Evolutionary conservation across 2,888 invertebrate species (phyloP).

Genomic region (Clunio marinus): DNA sequence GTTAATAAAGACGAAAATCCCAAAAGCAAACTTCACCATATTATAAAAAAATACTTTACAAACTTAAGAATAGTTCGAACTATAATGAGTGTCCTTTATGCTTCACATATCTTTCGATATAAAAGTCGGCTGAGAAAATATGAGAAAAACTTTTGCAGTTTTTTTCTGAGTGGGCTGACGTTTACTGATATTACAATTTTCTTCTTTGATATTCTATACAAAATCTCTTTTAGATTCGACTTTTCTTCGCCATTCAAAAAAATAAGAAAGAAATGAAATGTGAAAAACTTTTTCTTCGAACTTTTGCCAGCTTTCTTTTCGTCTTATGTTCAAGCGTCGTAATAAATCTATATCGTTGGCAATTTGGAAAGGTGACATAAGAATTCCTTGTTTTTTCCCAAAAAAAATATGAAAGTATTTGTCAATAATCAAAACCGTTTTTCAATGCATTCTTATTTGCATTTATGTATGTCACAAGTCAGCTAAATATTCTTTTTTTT

Average conservation of each 20-base stretch:
- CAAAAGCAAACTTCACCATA: no score
- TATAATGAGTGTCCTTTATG: neutral
- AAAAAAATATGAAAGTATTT: no score
- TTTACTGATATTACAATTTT: neutral
- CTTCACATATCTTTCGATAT: neutral
- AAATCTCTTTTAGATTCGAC: constrained; percentile 16
- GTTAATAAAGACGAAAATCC: no score
- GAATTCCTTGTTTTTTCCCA: neutral
- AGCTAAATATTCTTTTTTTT: no score
- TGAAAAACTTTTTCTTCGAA: constrained; percentile 10
- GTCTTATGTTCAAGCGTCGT: neutral
- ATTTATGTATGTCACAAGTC: no score
- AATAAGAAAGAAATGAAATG: neutral
- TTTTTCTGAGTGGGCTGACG: neutral
- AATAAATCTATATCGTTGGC: neutral
- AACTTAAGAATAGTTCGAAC: no score
- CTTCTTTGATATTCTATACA: constrained; percentile 26
- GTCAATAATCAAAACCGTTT: no score
- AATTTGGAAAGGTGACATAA: neutral
- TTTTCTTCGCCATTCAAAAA: neutral
- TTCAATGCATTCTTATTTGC: no score
- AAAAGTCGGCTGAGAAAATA: neutral
- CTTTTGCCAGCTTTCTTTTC: neutral
- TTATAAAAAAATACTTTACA: no score
- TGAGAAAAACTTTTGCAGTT: neutral